Conservation (phyloP, 2,888 invertebrate species). For the Chirona hameri region DNA sequence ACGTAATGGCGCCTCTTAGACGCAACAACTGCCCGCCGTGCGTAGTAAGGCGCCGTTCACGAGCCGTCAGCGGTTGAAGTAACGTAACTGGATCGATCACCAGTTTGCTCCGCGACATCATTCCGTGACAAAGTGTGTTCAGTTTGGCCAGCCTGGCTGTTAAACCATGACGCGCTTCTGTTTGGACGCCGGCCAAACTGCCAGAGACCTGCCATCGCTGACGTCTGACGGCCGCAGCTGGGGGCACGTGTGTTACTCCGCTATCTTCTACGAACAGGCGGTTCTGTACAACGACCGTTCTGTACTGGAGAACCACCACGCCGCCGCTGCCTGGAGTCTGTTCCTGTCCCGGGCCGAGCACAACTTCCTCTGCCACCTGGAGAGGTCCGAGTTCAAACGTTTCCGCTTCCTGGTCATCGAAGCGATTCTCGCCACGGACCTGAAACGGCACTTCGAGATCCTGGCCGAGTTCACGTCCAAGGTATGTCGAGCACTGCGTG, state of each 20-base stretch:
- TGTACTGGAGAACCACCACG: conserved; percentile 59
- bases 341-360: conserved; percentile 51
- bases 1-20: no score
- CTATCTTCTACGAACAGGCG: conserved; percentile 47
- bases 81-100: no score
- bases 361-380: conserved; percentile 54
- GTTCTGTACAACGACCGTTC: conserved; percentile 59
- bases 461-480: conserved; percentile 58
- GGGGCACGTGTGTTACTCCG: background rate
- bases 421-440: conserved; percentile 57
- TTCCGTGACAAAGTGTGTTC: no score
- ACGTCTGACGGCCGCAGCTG: no score
- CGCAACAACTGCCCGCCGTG: no score
- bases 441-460: conserved; percentile 59
- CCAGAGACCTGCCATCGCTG: no score
- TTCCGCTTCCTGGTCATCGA: conserved; percentile 58
- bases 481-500: conserved; percentile 43
- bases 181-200: no score
- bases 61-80: no score
- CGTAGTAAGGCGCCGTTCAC: no score
- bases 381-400: conserved; percentile 56
- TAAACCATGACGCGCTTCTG: no score
- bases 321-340: conserved; percentile 57
- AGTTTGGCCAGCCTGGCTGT: no score
- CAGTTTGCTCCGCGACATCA: no score